Evolutionary conservation across 2,888 invertebrate species (phyloP).

Genomic region (Drosophila flavopinicola): DNA sequence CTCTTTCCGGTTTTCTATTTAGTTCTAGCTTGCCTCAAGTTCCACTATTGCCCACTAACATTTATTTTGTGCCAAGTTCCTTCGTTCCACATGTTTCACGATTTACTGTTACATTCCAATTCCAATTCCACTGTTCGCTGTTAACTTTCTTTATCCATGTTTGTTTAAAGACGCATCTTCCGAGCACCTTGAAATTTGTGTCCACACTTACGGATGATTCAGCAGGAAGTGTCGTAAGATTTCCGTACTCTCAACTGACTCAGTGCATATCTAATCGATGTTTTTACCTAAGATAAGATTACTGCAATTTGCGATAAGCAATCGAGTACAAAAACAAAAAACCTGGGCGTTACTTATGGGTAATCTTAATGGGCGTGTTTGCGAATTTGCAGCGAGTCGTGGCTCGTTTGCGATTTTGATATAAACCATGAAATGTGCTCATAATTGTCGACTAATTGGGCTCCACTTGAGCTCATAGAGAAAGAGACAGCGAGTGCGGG

Average conservation of each 20-base stretch:
- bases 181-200: background rate
- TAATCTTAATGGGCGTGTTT: constrained; percentile 7
- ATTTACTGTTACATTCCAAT: no score
- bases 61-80: no score
- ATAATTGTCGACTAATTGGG: constrained; percentile 32
- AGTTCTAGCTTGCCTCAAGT: no score
- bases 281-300: constrained; percentile 8
- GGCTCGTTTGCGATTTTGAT: constrained; percentile 14
- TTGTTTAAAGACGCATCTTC: background rate
- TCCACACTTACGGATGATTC: constrained; percentile 1
- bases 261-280: constrained; percentile 8
- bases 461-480: background rate
- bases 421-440: constrained; percentile 21
- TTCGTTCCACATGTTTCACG: no score
- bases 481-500: background rate
- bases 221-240: constrained; percentile 16
- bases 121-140: background rate
- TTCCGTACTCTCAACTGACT: background rate
- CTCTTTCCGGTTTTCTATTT: no score
- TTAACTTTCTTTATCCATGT: background rate
- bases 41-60: no score
- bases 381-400: constrained; percentile 10
- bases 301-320: background rate
- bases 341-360: background rate
- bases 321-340: no score